Evolutionary conservation across 2,888 invertebrate species (phyloP), one percentile per base, ranked within the genome.

Genomic region (Parnassius glacialis): DNA sequence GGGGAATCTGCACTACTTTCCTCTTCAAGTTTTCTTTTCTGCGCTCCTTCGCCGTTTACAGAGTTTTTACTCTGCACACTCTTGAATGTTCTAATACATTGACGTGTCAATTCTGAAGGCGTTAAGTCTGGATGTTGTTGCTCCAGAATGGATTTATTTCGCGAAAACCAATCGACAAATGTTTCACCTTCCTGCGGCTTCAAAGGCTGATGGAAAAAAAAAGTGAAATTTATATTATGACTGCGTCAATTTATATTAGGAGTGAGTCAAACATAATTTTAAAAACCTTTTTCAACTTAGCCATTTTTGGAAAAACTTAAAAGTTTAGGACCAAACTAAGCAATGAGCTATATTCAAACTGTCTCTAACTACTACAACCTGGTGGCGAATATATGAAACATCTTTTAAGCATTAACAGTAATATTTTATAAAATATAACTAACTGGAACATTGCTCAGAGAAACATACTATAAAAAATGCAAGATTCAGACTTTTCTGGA

Each of bases 101-200:
- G 79, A 64, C 93, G 93, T 0, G 93, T 92, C 55, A 95, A 74
- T 64, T 94, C 94, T 0, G 89, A 80, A 0, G 90, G 81, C 5
- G 87, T 85, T 11, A 93, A 72, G 10, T 92, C 92, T 0, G 94
- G 93, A 71, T 93, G 86, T 70, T 94, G 92, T 52, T 83, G 82
- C 70, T 93, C 91, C n/a, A 95, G 74, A 11, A 77, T 70, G 3
- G 85, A 70, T 74, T 93, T 94, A 73, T 94, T 93, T 63, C 92
- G 90, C 1, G 89, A 83, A 67, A 92, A 94, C 94, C 94, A 95
- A 44, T 90, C 87, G 25, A 93, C 81, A 72, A 94, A 94, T 5
- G 91, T 86, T 75, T 93, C 92, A n/a, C 86, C 87, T 43, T 81
- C 81, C 0, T 77, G 66, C 1, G 87, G 84, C 69, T 83, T 82